Percentiles rank a stretch among this genome's conserved stretches.
Evolutionary conservation across 2,888 invertebrate species (phyloP).

Genomic region (Hydroisotoma schaefferi): DNA sequence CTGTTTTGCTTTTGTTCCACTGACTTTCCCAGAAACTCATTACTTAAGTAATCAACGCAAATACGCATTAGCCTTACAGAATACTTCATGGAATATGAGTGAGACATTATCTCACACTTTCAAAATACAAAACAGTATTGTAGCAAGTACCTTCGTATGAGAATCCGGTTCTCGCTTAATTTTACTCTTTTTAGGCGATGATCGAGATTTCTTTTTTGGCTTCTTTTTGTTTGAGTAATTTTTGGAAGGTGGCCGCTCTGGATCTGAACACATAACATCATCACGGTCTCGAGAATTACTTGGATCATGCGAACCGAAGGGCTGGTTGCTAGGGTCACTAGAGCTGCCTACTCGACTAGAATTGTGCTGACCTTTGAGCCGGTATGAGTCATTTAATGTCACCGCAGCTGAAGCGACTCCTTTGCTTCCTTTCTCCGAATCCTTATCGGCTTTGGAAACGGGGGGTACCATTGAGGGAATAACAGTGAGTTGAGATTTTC

Average conservation of each 20-base stretch:
- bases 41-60: background rate
- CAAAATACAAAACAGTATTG: no score
- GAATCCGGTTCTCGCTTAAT: conserved; percentile 44
- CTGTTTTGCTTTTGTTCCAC: no score
- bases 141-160: conserved; percentile 45
- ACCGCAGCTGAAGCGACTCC: conserved; percentile 9
- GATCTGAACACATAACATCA: conserved; percentile 38
- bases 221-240: conserved; percentile 32
- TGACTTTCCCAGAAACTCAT: no score
- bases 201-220: conserved; percentile 42
- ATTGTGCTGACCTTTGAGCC: conserved; percentile 37
- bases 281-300: conserved; percentile 22
- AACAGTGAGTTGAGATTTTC: background rate
- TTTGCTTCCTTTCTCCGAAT: conserved; percentile 23
- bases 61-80: no score
- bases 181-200: conserved; percentile 44
- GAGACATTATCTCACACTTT: no score
- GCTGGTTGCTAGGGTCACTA: conserved; percentile 40
- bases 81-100: no score
- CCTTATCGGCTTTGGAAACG: conserved; percentile 29
- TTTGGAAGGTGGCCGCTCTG: conserved; percentile 18
- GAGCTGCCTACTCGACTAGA: conserved; percentile 48
- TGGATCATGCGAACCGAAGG: conserved; percentile 22
- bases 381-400: conserved; percentile 30
- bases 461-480: background rate